Base-by-base conservation (phyloP, 1,140 invertebrate genomes). In the Drosophila watanabei region DNA sequence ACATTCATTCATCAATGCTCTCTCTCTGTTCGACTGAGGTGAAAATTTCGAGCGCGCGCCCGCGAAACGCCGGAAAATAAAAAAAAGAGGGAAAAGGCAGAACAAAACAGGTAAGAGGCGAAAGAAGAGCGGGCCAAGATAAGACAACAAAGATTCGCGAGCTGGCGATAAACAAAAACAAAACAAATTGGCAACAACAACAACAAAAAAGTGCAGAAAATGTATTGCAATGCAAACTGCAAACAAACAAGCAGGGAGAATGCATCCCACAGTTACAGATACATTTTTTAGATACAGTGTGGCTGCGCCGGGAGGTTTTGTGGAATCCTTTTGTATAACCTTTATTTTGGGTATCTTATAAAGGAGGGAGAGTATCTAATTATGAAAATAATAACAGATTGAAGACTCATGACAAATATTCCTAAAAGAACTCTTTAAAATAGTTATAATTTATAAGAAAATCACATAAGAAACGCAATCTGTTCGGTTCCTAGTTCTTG, bases 1-100 rank as follows among this genome's bases (percentile, higher is more conserved):
- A 37, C 43, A 37, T 87, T 88, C 85, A 89, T 89, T 88, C 84
- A 88, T 89, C 78, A 79, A 85, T 85, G 73, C 60, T 57, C 54
- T n/a, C n/a, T n/a, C n/a, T 33, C 54, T 33, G 54, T 75, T 73
- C 56, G 68, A 59, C 73, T 54, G 20, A 64, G 63, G 66, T 78
- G 68, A 65, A 86, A 81, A 84, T 78, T 87, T 87, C 71, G 84
- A 80, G 80, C 68, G 76, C 83, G 76, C 72, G 84, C 68, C 71
- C 83, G 80, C 72, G 14, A 56, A 56, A 56, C 52, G 35, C 33
- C 52, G 52, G 52, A 56, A 56, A 56, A 56, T 37, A 79, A 69
- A n/a, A n/a, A n/a, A 68, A 35, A n/a, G 16, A 35, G 20, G 20
- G 33, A 35, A 65, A 54, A 52, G 28, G 16, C 33, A 28, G 41